phyloP scores from a whole-genome alignment of 92 coral and sea anemone genomes.

The Porites evermanni region DNA sequence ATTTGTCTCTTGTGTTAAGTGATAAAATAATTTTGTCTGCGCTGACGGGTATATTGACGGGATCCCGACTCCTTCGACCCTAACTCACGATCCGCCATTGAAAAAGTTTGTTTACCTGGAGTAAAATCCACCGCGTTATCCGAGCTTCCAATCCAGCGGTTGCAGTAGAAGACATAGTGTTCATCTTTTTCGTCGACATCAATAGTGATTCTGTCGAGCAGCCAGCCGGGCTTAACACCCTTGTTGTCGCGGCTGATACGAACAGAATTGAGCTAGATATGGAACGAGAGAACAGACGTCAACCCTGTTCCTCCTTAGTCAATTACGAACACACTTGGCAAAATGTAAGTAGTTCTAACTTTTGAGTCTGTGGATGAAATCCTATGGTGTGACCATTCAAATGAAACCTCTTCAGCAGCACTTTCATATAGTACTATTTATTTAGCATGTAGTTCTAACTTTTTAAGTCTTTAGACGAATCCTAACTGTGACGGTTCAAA shows the following conservation, averaged over 20 bases:
- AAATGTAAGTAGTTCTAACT: too few relatives aligned
- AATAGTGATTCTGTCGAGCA: slow-evolving; percentile 84
- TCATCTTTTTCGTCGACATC: slow-evolving; percentile 84
- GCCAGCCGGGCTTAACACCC: slow-evolving; percentile 87
- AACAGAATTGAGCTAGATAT: slow-evolving; percentile 75
- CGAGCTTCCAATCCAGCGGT: slow-evolving; percentile 80
- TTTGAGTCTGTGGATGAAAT: too few relatives aligned
- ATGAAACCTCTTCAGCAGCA: too few relatives aligned
- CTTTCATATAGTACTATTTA: too few relatives aligned
- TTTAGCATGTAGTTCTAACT: too few relatives aligned
- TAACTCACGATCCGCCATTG: background rate
- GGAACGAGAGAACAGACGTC: background rate
- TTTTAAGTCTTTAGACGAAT: too few relatives aligned
- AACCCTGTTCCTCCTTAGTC: background rate
- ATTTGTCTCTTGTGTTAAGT: too few relatives aligned
- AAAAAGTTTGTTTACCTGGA: slow-evolving; percentile 63
- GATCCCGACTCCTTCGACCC: background rate
- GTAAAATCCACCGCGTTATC: slow-evolving; percentile 76
- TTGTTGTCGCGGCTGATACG: slow-evolving; percentile 84
- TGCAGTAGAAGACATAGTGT: slow-evolving; percentile 83
- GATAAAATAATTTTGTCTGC: too few relatives aligned
- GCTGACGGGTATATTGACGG: too few relatives aligned
- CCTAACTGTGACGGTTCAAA: too few relatives aligned
- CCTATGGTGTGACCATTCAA: too few relatives aligned
- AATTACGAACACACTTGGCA: too few relatives aligned